Evolutionary conservation across 2,797 vertebrate species (phyloP), one percentile per base, ranked within the genome.

Genomic region (Paguma larvata): DNA sequence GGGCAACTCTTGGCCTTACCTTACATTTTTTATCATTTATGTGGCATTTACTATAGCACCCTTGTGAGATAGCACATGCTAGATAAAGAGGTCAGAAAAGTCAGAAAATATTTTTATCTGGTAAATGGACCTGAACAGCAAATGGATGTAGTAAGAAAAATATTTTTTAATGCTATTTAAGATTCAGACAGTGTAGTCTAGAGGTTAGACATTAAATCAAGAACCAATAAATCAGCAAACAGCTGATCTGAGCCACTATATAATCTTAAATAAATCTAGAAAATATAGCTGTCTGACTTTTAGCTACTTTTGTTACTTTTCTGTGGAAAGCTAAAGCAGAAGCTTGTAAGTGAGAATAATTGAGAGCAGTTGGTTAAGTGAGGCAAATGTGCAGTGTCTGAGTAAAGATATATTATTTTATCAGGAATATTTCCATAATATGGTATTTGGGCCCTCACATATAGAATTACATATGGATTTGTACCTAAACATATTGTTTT

Each of bases 241-340:
- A 38, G 56, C 27, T 72, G 19, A 88, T 75, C 19, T 27, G 38
- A 48, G 13, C 15, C 15, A 72, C 25, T 53, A 16, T 23, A 30
- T 63, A 91, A 48, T 88, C 12, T 80, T 85, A 92, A 92, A 53
- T 63, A 85, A 85, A 94, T 23, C 27, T 67, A 91, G 84, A 85
- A 88, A 72, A 93, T 51, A 62, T 46, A 27, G 21, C 41, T 84
- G 27, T 41, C 44, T 73, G 4, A 9, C 44, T n/a, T 13, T 75
- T 62, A 2, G 11, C 25, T 82, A 53, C 23, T 70, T 85, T 63
- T 34, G 67, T 48, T 89, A 51, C 3, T 67, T n/a, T 65, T 13
- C 16, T 38, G 1, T 30, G 12, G 23, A 46, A 84, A 82, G 1
- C 0, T 67, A 51, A 65, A n/a, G 2, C 23, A 89, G 34, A 88